These are phyloP conservation scores for Acanthosoma haemorrhoidale DNA, from an alignment of 2,888 invertebrate species.

Conservation along the genomic window DNA sequence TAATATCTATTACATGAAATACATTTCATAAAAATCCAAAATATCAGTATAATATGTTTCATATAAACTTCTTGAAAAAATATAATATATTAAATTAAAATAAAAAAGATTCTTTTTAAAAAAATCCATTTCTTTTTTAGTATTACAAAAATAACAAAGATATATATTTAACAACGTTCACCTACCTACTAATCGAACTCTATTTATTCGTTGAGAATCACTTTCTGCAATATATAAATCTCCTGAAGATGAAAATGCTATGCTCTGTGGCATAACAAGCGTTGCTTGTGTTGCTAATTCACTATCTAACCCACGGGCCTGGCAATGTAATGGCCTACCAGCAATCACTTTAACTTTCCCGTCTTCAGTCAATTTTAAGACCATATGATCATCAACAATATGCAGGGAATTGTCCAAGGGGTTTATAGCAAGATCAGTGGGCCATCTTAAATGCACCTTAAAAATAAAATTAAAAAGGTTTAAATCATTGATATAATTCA, in stretches of 20 bases:
- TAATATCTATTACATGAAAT: too few species aligned
- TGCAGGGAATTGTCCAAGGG: slow-evolving; percentile 91
- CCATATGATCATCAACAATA: slow-evolving; percentile 95
- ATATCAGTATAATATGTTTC: too few species aligned
- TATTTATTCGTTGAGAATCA: slow-evolving; percentile 88
- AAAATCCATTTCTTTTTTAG: neutral
- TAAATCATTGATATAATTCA: too few species aligned
- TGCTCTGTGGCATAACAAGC: slow-evolving; percentile 87
- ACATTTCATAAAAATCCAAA: too few species aligned
- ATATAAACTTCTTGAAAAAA: too few species aligned
- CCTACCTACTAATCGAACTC: slow-evolving; percentile 72
- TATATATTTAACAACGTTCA: neutral
- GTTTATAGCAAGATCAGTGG: slow-evolving; percentile 89
- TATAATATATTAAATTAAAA: too few species aligned
- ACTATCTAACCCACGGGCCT: slow-evolving; percentile 69
- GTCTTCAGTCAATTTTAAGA: slow-evolving; percentile 83
- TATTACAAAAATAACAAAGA: too few species aligned
- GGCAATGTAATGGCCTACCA: slow-evolving; percentile 87
- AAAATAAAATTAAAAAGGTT: neutral
- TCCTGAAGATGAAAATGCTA: slow-evolving; percentile 88
- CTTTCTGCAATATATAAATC: slow-evolving; percentile 92
- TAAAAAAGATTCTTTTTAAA: neutral
- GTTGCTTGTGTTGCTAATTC: slow-evolving; percentile 88
- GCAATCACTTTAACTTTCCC: slow-evolving; percentile 88
- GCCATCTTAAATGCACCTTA: slow-evolving; percentile 86